Evolutionary conservation across 2,113 vertebrate genomes (phyloP), one percentile per base, ranked within the genome.

Genomic region (Entelurus aequoreus): DNA sequence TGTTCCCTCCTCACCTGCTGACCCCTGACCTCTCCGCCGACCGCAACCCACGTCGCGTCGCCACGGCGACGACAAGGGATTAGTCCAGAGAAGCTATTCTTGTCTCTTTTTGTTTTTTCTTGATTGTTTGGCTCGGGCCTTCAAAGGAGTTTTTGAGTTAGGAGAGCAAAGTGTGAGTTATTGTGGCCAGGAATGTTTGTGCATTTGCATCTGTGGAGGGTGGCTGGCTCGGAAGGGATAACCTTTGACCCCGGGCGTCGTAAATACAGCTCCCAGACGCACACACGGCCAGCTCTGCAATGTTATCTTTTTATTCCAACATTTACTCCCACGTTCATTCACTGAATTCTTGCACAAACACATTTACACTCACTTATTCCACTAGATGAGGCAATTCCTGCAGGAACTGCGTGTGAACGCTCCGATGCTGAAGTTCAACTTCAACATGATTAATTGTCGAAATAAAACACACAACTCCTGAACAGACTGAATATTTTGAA

Each of bases 41-140:
- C 75, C 76, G 64, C 60, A 80, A 64, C 75, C 84, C 78, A 82
- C 76, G 59, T 72, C 71, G 71, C 72, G 61, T 67, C 65, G 59
- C 60, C 65, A 75, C 21, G 48, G 76, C 35, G 71, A 58, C 59
- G 68, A 66, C 49, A 50, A 52, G 66, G 87, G 88, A 91, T 90
- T 88, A 89, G 84, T 73, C 68, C 0, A 91, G 80, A 82, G 64
- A 44, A 75, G 74, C 73, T 69, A 54, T 66, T 72, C 74, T 78
- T 73, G 70, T 80, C 73, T 62, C n/a, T 61, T 69, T 63, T 61
- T 65, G 28, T 28, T 28, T 3, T 71, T 19, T 58, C 59, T 60
- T 49, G 63, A 69, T 74, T 79, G 74, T 78, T 84, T 80, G 70
- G 74, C 57, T 71, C 73, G 48, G 19, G 58, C 70, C 47, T 68